A percentile compares a stretch with the other conserved stretches of the same genome.
Evolutionary conservation across 2,888 invertebrate genomes (phyloP).

Genomic region (Mimachlamys varia): DNA sequence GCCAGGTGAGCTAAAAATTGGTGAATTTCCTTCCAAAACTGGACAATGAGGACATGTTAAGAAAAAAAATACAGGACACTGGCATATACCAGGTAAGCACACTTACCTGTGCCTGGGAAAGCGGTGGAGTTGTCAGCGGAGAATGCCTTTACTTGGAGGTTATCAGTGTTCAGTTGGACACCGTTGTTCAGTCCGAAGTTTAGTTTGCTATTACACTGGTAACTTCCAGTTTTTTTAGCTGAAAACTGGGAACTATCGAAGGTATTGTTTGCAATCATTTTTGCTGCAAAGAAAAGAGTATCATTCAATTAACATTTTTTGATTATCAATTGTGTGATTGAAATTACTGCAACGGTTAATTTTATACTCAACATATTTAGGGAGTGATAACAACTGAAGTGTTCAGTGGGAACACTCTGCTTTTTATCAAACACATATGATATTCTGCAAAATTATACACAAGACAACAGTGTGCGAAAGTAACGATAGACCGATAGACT

Average conservation of each 20-base stretch:
- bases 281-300: not conserved
- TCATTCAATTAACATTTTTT: not conserved
- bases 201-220: conserved; percentile 60
- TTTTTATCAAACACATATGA: too few relatives aligned
- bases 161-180: conserved; percentile 55
- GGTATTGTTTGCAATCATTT: not conserved
- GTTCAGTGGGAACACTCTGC: too few relatives aligned
- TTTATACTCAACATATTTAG: too few relatives aligned
- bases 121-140: conserved; percentile 53
- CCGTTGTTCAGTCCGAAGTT: conserved; percentile 43
- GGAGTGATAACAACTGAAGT: too few relatives aligned
- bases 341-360: too few relatives aligned
- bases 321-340: too few relatives aligned
- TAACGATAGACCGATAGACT: too few relatives aligned
- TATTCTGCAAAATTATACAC: too few relatives aligned
- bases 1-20: too few relatives aligned
- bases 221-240: conserved; percentile 55
- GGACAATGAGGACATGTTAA: too few relatives aligned
- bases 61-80: not conserved
- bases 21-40: too few relatives aligned
- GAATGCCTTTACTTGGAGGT: conserved; percentile 68
- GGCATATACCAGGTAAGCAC: not conserved
- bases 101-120: conserved; percentile 61
- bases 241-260: conserved; percentile 19
- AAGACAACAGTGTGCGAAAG: too few relatives aligned